Evolutionary conservation across 2,888 invertebrate genomes (phyloP).

Genomic region (Andrena trimmerana): DNA sequence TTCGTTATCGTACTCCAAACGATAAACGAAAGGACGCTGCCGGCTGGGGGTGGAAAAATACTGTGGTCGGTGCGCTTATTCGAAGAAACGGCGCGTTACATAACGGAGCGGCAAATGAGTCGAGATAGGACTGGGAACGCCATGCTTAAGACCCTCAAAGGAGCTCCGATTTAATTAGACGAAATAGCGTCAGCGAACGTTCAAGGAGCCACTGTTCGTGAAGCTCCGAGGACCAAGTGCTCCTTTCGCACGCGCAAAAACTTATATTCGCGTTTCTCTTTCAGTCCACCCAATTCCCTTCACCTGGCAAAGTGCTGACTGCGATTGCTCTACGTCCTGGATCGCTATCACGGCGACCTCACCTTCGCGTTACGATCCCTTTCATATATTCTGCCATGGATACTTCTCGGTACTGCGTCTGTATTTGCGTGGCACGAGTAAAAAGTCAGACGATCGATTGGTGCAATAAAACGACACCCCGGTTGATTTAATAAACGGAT

Average conservation of each 20-base stretch:
- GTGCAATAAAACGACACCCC: too few relatives aligned
- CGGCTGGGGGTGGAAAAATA: conserved; percentile 14
- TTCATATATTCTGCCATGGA: too few relatives aligned
- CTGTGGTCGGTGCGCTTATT: conserved; percentile 7
- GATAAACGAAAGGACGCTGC: neutral
- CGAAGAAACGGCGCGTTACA: conserved; percentile 52
- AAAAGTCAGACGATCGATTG: neutral
- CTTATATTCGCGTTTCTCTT: conserved; percentile 16
- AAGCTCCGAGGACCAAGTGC: conserved; percentile 42
- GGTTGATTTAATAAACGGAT: too few relatives aligned
- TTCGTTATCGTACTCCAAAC: neutral
- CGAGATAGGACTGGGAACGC: conserved; percentile 55
- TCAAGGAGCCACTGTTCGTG: conserved; percentile 33
- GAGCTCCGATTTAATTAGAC: conserved; percentile 69
- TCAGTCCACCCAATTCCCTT: conserved; percentile 31
- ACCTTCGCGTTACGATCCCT: neutral
- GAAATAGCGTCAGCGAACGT: conserved; percentile 52
- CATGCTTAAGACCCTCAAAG: conserved; percentile 66
- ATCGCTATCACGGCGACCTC: conserved; percentile 13
- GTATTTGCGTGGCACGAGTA: too few relatives aligned
- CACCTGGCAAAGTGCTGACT: conserved; percentile 30
- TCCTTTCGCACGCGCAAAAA: conserved; percentile 41
- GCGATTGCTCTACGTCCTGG: conserved; percentile 17
- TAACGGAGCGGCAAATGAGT: conserved; percentile 58
- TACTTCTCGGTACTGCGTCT: too few relatives aligned